Conservation (phyloP, 2,113 vertebrate genomes). For the Fulmarus glacialis region DNA sequence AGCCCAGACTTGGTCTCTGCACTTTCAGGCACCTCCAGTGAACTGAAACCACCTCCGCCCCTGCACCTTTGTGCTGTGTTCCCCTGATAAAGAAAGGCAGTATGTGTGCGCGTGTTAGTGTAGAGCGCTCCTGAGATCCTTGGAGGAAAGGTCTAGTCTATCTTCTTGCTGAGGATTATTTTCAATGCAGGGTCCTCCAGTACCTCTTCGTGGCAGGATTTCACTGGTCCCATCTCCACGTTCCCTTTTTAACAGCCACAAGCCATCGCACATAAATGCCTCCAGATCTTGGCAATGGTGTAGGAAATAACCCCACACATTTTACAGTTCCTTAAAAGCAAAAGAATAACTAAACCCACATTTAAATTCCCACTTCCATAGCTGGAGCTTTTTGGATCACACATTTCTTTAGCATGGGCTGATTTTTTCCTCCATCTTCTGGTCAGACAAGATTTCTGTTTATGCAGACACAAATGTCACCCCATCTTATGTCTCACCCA, state of each 20-base stretch:
- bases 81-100: not conserved
- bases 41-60: fast-evolving
- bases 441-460: not conserved
- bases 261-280: not conserved
- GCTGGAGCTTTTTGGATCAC: not conserved
- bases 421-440: not conserved
- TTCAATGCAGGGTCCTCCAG: not conserved
- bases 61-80: not conserved
- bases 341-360: not conserved
- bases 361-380: not conserved
- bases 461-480: not conserved
- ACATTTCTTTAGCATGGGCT: not conserved
- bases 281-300: not conserved
- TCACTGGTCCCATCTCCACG: not conserved
- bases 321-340: not conserved
- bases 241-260: not conserved
- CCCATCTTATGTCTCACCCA: not conserved
- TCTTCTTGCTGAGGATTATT: not conserved
- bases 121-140: not conserved
- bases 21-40: not conserved
- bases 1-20: not conserved
- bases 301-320: not conserved
- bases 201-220: not conserved
- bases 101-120: fast-evolving
- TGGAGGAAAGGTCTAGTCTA: fast-evolving